These are phyloP conservation scores for Grammomys surdaster DNA, from an alignment of 2,113 vertebrate species.

Conservation along the genomic window DNA sequence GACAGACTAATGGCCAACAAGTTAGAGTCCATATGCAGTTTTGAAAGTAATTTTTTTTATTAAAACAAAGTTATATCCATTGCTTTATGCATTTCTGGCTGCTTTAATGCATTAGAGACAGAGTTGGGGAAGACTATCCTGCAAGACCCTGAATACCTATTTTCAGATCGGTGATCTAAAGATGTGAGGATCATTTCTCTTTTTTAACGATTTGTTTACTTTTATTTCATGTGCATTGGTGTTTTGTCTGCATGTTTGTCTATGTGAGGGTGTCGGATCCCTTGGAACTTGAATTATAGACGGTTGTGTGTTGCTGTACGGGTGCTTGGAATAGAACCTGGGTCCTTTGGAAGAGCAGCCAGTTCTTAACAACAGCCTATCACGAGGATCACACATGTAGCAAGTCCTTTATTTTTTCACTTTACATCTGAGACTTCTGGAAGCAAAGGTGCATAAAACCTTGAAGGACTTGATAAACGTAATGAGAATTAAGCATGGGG, in stretches of 20 bases:
- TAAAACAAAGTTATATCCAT: not conserved
- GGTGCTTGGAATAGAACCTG: no score
- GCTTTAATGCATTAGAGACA: not conserved
- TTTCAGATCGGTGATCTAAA: not conserved
- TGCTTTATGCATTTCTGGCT: not conserved
- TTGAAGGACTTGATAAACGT: not conserved
- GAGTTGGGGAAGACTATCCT: not conserved
- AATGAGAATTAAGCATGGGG: not conserved
- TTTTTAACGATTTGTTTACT: no score
- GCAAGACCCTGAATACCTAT: not conserved
- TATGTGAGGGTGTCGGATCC: no score
- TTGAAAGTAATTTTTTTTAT: slow-evolving; percentile 31
- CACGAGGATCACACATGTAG: not conserved
- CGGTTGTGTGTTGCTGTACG: no score
- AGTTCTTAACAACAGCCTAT: no score
- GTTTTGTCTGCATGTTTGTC: no score
- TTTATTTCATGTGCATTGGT: no score
- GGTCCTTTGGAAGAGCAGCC: no score
- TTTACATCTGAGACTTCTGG: not conserved
- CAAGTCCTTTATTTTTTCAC: slow-evolving; percentile 29
- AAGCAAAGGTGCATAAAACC: not conserved
- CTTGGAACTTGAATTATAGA: no score
- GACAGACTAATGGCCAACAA: not conserved
- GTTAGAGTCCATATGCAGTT: not conserved
- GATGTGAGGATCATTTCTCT: not conserved